Evolutionary conservation across 2,888 invertebrate species (phyloP).

Genomic region (Ornithoptera alexandrae): DNA sequence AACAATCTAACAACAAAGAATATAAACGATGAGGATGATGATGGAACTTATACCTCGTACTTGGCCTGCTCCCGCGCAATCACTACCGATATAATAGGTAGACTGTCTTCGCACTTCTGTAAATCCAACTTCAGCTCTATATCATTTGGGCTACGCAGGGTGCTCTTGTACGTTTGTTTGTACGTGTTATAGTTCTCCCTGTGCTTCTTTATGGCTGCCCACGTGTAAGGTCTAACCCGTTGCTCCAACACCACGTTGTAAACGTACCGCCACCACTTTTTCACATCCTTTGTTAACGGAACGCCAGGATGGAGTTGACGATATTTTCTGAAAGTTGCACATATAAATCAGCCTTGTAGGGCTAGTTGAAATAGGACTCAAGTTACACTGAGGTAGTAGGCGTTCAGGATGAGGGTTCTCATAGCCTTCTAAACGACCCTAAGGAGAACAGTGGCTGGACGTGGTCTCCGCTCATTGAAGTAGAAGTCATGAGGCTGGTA

Average conservation of each 20-base stretch:
- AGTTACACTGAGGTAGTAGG: too few species aligned
- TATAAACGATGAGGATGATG: too few species aligned
- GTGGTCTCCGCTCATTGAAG: too few species aligned
- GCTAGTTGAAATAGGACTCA: too few species aligned
- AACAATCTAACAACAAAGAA: too few species aligned
- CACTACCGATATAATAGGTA: conserved; percentile 87
- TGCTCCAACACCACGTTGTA: conserved; percentile 85
- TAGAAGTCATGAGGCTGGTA: too few species aligned
- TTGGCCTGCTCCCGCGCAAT: conserved; percentile 90
- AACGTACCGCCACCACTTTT: conserved; percentile 89
- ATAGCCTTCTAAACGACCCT: too few species aligned
- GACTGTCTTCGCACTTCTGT: conserved; percentile 86
- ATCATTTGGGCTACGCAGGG: conserved; percentile 85
- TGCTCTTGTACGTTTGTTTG: conserved; percentile 84
- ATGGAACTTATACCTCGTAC: conserved; percentile 79
- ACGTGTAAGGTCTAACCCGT: conserved; percentile 86
- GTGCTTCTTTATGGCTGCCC: conserved; percentile 84
- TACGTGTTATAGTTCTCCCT: conserved; percentile 85
- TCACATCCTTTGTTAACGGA: conserved; percentile 78
- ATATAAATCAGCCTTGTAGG: neutral
- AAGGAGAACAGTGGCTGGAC: too few species aligned
- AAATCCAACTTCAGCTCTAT: conserved; percentile 86
- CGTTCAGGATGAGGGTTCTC: too few species aligned
- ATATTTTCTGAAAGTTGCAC: conserved; percentile 71
- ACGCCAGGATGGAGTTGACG: conserved; percentile 82